Base-by-base conservation (phyloP, 37 sponge, comb jelly and placozoan species). In the Cliona cf. orientalis region DNA sequence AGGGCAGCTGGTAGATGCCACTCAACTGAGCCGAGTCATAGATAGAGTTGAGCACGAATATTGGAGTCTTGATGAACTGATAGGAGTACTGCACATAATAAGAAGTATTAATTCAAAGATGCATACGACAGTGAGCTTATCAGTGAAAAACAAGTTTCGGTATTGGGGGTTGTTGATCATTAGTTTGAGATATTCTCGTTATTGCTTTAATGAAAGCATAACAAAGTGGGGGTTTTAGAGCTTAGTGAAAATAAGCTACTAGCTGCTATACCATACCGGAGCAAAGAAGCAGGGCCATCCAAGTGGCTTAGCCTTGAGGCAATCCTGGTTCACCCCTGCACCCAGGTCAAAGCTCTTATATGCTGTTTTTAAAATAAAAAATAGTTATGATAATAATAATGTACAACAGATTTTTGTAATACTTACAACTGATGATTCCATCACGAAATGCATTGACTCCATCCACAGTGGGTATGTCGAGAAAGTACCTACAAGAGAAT, bases 221-320 rank as follows among this genome's bases (percentile, higher is more conserved):
- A n/a, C n/a, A 49, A 17, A 17, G 63, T 22, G 6, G 63, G 63
- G 63, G 63, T 22, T 7, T 17, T 19, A 7, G 3, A 66, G 36
- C 31, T 31, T 35, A 66, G 2, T 4, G 35, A 28, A 28, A 1
- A 2, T 6, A 44, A 6, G 21, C 42, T 67, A 21, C 9, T 59
- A 26, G 1, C 1, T 42, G 42, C 2, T n/a, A n/a, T n/a, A n/a
- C 9, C 67, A 23, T 61, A 92, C 92, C 58, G 89, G 92, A 65
- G 92, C 91, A 76, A 80, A 74, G 59, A 87, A 60, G 58, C 95
- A 94, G 58, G 80, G 85, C 95, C 95, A 94, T 38, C n/a, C n/a
- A n/a, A n/a, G n/a, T n/a, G n/a, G n/a, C n/a, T 74, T 46, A 34
- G 78, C 74, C 22, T 37, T 23, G 4, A 91, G 65, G 58, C 95